Base-by-base conservation (phyloP, 1,140 invertebrate genomes). In the Pinna nobilis region DNA sequence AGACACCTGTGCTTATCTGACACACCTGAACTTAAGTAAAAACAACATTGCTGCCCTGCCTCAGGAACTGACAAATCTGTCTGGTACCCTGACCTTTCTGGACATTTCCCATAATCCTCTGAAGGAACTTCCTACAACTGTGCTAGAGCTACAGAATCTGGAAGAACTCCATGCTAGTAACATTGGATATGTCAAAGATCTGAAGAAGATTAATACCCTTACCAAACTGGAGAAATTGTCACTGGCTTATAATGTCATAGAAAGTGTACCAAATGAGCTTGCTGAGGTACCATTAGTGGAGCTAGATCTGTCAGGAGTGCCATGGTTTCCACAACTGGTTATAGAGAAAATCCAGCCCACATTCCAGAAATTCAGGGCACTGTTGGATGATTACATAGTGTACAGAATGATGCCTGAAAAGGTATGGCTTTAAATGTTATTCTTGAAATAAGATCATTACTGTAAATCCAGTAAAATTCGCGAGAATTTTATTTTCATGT, bases 51-150 rank as follows among this genome's bases (percentile, higher is more conserved):
- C 33, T 2, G 28, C 47, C 7, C 55, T 82, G 11, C 75, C 77
- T 2, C 30, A 59, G 1, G 75, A 79, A 25, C 61, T 82, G 28
- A 39, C 44, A 6, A 15, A 69, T 4, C 39, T 77, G 15, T 68
- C 70, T 37, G 65, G 74, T 28, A 63, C 51, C 6, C 30, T 81
- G 18, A 35, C 44, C 28, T 55, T 47, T 13, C 57, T 84, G 25
- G 70, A 80, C 13, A 78, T 86, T 25, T 78, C 79, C 20, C 53
- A 76, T 60, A 86, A 84, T 65, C 79, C 82, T n/a, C 70, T 84
- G 6, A 61, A 75, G 11, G 61, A 61, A 20, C 44, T 86, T 30
- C 84, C 84, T 28, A 41, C 28, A 23, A 51, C 64, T 11, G 57
- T 86, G 0, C 71, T 57, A 11, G 55, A 59, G 3, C 57, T 84